These are phyloP conservation scores for Pungitius pungitius DNA, from an alignment of 2,113 vertebrate species.

Conservation along the genomic window DNA sequence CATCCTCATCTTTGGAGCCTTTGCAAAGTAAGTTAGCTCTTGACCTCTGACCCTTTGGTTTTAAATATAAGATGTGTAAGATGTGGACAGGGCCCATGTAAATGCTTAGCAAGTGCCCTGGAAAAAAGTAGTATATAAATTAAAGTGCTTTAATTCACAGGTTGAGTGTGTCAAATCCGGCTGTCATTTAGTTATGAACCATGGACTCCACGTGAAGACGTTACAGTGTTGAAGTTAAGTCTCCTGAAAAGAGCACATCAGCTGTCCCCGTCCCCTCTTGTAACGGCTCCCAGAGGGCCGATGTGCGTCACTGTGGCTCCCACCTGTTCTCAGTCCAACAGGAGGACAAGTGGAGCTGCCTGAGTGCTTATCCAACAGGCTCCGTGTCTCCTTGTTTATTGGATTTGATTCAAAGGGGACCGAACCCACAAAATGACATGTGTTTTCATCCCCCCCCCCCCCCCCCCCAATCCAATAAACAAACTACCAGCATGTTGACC, in stretches of 20 bases:
- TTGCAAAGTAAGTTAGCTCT: neutral
- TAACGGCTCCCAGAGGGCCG: neutral
- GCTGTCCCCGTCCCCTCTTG: neutral
- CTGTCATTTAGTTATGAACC: too few species aligned
- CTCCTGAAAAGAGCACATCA: neutral
- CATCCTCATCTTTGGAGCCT: neutral
- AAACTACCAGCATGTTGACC: too few species aligned
- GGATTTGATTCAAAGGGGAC: neutral
- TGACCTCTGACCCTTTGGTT: conserved; percentile 5
- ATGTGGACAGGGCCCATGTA: neutral
- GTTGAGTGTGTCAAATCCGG: too few species aligned
- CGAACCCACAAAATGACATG: too few species aligned
- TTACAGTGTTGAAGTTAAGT: neutral
- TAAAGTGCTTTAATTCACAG: too few species aligned
- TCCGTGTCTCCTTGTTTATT: neutral
- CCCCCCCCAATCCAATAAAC: too few species aligned
- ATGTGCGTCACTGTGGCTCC: neutral
- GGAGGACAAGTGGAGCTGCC: neutral
- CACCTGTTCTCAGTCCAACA: neutral
- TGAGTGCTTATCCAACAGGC: neutral
- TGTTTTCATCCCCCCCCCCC: too few species aligned
- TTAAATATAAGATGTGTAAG: neutral
- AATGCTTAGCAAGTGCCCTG: too few species aligned
- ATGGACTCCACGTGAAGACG: neutral
- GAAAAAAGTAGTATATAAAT: neutral